Percentiles rank a stretch among this genome's conserved stretches.
Evolutionary conservation across 2,888 invertebrate genomes (phyloP).

Genomic region (Proisotoma minuta): DNA sequence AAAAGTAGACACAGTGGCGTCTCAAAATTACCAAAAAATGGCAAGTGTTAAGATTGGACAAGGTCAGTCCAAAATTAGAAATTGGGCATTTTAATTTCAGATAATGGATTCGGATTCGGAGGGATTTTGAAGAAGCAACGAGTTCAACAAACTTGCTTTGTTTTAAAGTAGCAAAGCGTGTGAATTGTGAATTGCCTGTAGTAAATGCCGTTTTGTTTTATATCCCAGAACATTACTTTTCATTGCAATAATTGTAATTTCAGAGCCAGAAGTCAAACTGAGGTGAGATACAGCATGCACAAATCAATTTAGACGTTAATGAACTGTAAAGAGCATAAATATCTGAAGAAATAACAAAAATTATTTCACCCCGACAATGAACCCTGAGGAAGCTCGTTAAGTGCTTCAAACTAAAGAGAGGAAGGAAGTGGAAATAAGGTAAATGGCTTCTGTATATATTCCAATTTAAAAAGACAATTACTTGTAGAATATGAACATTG

Average conservation of each 20-base stretch:
- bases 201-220: no score
- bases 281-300: not conserved
- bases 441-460: not conserved
- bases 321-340: not conserved
- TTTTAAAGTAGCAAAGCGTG: not conserved
- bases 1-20: no score
- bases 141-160: conserved; percentile 1
- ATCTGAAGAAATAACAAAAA: not conserved
- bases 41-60: no score
- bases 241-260: not conserved
- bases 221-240: no score
- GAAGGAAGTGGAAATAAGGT: not conserved
- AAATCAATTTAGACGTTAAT: conserved; percentile 1
- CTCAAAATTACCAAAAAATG: no score
- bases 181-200: not conserved
- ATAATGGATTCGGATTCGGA: not conserved
- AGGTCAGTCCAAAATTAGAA: not conserved
- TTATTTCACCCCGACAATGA: not conserved
- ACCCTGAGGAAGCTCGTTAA: not conserved
- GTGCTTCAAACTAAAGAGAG: not conserved
- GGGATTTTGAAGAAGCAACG: not conserved
- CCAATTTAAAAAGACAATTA: not conserved
- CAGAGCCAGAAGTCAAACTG: not conserved
- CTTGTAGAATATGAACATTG: not conserved
- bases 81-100: not conserved